phyloP scores from a whole-genome alignment of 2,797 vertebrate species.

The Poecilia wingei region DNA sequence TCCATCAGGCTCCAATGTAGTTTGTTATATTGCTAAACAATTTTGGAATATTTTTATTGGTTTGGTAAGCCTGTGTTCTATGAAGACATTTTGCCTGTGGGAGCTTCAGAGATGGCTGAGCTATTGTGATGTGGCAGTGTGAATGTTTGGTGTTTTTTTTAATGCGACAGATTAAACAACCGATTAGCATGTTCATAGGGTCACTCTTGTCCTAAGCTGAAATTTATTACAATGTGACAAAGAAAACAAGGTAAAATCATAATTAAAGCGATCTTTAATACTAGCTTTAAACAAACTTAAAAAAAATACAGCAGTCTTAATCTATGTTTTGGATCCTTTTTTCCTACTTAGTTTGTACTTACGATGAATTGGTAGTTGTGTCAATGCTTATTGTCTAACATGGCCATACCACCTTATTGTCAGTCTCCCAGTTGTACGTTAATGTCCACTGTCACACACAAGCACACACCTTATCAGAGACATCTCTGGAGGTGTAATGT shows the following conservation, averaged over 20 bases:
- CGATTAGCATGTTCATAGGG: conserved; percentile 35
- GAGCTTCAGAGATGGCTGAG: not conserved
- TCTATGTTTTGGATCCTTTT: conserved; percentile 58
- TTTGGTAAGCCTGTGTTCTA: not conserved
- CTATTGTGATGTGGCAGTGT: not conserved
- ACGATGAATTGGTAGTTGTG: conserved; percentile 57
- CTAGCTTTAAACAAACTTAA: conserved; percentile 59
- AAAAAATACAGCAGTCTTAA: conserved; percentile 25
- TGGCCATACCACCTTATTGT: conserved; percentile 38
- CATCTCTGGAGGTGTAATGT: conserved; percentile 67
- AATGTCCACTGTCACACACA: conserved; percentile 68
- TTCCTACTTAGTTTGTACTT: conserved; percentile 62
- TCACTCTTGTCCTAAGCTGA: conserved; percentile 43
- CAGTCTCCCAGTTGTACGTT: conserved; percentile 60
- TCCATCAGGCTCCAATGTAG: not conserved
- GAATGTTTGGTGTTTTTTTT: conserved; percentile 6
- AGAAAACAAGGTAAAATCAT: conserved; percentile 50
- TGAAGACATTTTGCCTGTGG: not conserved
- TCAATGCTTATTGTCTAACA: conserved; percentile 56
- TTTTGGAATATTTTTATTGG: not conserved
- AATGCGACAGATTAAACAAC: conserved; percentile 34
- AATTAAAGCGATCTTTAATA: conserved; percentile 49
- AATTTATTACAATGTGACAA: conserved; percentile 53
- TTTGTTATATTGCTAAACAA: not conserved
- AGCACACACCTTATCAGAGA: conserved; percentile 47